Conservation (phyloP, 2,888 invertebrate species). For the Cataglyphis albicans region DNA sequence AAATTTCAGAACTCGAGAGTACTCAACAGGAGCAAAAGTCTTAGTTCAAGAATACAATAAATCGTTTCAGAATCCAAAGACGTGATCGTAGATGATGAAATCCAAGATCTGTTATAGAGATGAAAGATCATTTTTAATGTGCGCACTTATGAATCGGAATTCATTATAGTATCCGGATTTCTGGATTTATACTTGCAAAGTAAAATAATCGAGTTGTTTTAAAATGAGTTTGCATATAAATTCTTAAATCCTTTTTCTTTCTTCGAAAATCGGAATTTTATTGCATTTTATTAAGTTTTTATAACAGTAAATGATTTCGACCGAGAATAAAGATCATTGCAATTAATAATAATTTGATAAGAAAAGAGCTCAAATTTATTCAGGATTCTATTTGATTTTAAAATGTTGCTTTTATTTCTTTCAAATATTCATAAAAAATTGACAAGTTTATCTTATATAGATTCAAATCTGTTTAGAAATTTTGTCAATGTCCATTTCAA, state of each 20-base stretch:
- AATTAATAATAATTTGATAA: neutral
- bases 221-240: neutral
- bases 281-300: neutral
- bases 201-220: neutral
- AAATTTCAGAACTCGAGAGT: constrained; percentile 1
- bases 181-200: neutral
- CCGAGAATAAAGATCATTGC: neutral
- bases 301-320: neutral
- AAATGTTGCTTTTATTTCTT: neutral
- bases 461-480: neutral
- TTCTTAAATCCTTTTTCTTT: neutral
- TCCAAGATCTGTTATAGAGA: neutral
- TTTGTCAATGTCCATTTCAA: neutral
- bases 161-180: neutral
- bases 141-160: neutral
- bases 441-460: neutral
- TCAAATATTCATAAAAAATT: neutral
- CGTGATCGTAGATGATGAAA: neutral
- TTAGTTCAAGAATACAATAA: constrained; percentile 18
- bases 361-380: neutral
- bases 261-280: neutral
- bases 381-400: neutral
- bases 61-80: neutral
- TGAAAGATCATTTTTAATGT: neutral
- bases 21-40: neutral